These are phyloP conservation scores for Falco rusticolus DNA, from an alignment of 2,797 vertebrate genomes.

Conservation along the genomic window DNA sequence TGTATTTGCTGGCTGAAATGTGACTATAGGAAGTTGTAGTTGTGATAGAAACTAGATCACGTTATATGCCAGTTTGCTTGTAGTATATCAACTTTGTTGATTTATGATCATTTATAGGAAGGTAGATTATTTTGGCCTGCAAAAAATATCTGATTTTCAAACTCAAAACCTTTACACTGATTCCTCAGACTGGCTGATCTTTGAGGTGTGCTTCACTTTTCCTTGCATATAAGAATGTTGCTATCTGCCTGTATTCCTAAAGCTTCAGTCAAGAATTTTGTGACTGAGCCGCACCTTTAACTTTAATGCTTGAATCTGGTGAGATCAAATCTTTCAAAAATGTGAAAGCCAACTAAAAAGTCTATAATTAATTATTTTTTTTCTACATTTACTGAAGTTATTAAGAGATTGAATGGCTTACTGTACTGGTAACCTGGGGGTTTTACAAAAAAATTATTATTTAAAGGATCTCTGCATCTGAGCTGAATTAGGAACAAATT, in stretches of 20 bases:
- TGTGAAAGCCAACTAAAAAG: not conserved
- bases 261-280: not conserved
- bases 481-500: not conserved
- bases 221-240: not conserved
- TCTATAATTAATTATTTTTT: not conserved
- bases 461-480: not conserved
- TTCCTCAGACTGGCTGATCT: not conserved
- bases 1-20: not conserved
- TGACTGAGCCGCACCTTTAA: not conserved
- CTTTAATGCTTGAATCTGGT: not conserved
- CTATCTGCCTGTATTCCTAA: not conserved
- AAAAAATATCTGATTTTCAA: not conserved
- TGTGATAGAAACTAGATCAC: not conserved
- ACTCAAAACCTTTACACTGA: not conserved
- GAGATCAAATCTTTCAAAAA: not conserved
- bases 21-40: not conserved
- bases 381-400: not conserved
- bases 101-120: not conserved
- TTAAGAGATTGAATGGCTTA: not conserved
- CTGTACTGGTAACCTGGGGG: not conserved
- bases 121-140: not conserved
- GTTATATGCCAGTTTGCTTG: not conserved
- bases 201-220: not conserved
- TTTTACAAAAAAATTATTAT: not conserved
- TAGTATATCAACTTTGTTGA: not conserved